Conservation (phyloP, 2,888 invertebrate species). For the Pseudococcus jackbeardsleyi region DNA sequence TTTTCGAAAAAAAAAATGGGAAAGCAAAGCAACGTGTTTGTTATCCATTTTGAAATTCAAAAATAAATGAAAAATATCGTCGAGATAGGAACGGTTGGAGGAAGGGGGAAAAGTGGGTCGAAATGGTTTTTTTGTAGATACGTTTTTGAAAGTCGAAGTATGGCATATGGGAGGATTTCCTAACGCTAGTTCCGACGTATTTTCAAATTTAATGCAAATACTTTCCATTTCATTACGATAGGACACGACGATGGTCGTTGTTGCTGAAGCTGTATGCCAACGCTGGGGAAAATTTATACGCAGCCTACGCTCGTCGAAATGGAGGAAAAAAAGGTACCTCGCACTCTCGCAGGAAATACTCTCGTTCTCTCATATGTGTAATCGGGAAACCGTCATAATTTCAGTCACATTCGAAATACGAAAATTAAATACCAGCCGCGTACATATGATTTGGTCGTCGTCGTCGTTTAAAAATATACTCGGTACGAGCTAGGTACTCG, state of each 20-base stretch:
- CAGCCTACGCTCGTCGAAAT: not conserved
- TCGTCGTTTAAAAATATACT: conserved; percentile 17
- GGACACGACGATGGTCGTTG: not conserved
- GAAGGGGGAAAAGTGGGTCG: not conserved
- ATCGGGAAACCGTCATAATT: conserved; percentile 4
- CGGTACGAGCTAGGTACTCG: not conserved
- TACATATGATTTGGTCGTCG: not conserved
- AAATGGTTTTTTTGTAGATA: not conserved
- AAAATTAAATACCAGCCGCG: conserved; percentile 20
- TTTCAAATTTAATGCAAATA: not conserved
- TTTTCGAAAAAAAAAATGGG: not conserved
- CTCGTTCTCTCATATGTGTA: not conserved
- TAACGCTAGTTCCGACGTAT: not conserved
- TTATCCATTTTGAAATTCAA: not conserved
- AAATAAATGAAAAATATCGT: not conserved
- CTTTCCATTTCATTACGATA: not conserved
- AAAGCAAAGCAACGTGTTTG: not conserved
- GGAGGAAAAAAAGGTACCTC: not conserved
- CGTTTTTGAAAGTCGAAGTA: not conserved
- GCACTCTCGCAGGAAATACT: not conserved
- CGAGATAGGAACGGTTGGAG: not conserved
- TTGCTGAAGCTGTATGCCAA: not conserved
- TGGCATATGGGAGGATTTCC: not conserved
- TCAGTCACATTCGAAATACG: not conserved
- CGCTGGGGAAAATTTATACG: not conserved